Base-by-base conservation (phyloP, 2,113 vertebrate species). In the Plecotus auritus region DNA sequence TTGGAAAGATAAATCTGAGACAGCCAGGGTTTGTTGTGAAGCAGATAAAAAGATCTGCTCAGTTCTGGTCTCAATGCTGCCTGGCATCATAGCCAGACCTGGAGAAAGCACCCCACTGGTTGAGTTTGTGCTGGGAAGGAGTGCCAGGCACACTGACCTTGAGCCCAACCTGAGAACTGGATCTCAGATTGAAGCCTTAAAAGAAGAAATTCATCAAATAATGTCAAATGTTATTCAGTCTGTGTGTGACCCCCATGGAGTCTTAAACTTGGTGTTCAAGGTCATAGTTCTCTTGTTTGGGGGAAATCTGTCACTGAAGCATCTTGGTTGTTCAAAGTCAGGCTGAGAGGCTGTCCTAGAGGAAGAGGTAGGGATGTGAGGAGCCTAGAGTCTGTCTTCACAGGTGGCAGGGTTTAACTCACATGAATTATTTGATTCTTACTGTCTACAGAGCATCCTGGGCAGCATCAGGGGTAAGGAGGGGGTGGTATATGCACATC, bases 141-240 rank as follows among this genome's bases (percentile, higher is more conserved):
- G 78, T 37, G 10, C 26, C 54, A 28, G 54, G 4, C 5, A 30
- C 32, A 32, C 4, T 76, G 86, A 84, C 76, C 40, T 78, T 84
- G n/a, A 87, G 23, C 28, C 40, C 20, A 66, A 47, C 4, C 32
- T 94, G 61, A 89, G 70, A 78, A 87, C 81, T 40, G 12, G n/a
- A 66, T 83, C 35, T 89, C 42, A 90, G 81, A 47, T 20, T 40
- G 8, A 85, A 89, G n/a, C 3, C 45, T 89, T 85, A n/a, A 92
- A 78, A 35, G 54, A 81, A 77, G 49, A 59, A 78, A 93, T 90
- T 85, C 70, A 61, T 61, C 59, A 28, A 59, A 61, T 61, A 76
- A 82, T 72, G 59, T 70, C 35, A 85, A 40, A 69, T 17, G 35
- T 45, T 42, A 81, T 56, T 61, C 64, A 18, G 45, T 85, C 49